Percentiles rank a stretch among this genome's conserved stretches.
These are phyloP conservation scores for Drosophila paramelanica DNA, from an alignment of 2,888 invertebrate species.

Conservation along the genomic window DNA sequence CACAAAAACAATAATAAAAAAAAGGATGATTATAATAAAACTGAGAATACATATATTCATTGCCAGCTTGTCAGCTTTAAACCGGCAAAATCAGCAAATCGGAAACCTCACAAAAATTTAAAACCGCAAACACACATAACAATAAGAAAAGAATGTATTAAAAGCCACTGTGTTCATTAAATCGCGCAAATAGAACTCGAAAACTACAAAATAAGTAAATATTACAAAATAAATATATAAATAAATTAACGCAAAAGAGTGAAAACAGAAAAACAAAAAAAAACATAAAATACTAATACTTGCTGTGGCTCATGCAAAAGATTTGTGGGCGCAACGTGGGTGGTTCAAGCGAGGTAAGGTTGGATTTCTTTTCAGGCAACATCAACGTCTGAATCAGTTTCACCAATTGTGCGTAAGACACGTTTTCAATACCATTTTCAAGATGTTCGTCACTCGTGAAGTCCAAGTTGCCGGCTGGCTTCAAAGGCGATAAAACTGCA, in stretches of 20 bases:
- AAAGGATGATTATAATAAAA: not conserved
- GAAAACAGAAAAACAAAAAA: slow-evolving; percentile 59
- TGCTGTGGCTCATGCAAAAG: slow-evolving; percentile 84
- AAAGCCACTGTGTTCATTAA: slow-evolving; percentile 32
- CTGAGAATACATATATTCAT: too few relatives aligned
- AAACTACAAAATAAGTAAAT: slow-evolving; percentile 17
- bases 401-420: slow-evolving; percentile 72
- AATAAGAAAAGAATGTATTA: slow-evolving; percentile 4
- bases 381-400: slow-evolving; percentile 77
- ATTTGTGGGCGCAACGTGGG: slow-evolving; percentile 73
- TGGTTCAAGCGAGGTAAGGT: slow-evolving; percentile 75
- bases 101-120: not conserved
- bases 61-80: too few relatives aligned
- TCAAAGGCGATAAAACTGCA: slow-evolving; percentile 82
- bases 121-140: slow-evolving; percentile 8
- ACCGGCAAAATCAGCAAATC: not conserved
- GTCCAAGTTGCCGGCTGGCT: slow-evolving; percentile 85
- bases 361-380: slow-evolving; percentile 77
- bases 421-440: slow-evolving; percentile 84
- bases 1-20: too few relatives aligned
- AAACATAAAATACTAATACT: slow-evolving; percentile 82
- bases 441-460: slow-evolving; percentile 86
- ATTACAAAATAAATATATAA: slow-evolving; percentile 40
- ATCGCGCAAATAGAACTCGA: slow-evolving; percentile 12
- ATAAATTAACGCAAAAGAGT: slow-evolving; percentile 24